Base-by-base conservation (phyloP, 1,140 invertebrate genomes). In the Papilio dardanus region DNA sequence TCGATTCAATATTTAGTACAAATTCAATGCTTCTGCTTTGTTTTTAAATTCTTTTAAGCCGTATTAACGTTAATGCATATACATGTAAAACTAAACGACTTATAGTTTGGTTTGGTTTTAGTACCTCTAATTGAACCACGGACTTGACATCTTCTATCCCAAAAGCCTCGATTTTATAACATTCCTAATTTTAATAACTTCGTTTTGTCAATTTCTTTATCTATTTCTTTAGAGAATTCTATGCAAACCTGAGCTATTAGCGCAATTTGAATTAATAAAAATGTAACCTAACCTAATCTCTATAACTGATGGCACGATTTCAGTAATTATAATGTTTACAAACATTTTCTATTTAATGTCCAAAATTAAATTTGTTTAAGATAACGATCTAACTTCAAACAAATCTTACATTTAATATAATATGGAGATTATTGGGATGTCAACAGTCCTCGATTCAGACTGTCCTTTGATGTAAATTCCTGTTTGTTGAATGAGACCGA, bases 341-440 rank as follows among this genome's bases (percentile, higher is more conserved):
- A 30, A 28, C 30, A 10, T 62, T 30, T 58, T 58, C 7, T 54
- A n/a, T 21, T 54, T 24, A 6, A 28, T 28, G 10, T 1, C 14
- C 24, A 4, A 62, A 28, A 62, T 28, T 24, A 14, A 62, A 62
- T 62, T 62, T 28, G 21, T 62, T 28, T 5, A 28, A 62, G 54
- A 3, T 62, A 62, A 62, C 54, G 54, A 30, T 4, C 54, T 28
- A 14, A 58, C 54, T 28, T 62, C 54, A 62, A 62, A 62, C 54
- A 62, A 62, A 62, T 28, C 54, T 62, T 28, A 62, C 24, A n/a
- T 40, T 28, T 76, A 62, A 71, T 37, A 73, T 73, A 66, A 77
- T 74, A 68, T 76, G 71, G 71, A 77, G 37, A 58, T 67, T 76
- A 62, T 74, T 37, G 68, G 31, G 71, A 77, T 66, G 65, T 77